These are phyloP conservation scores for Atrichornis clamosus DNA, from an alignment of 2,113 vertebrate genomes.

Conservation along the genomic window DNA sequence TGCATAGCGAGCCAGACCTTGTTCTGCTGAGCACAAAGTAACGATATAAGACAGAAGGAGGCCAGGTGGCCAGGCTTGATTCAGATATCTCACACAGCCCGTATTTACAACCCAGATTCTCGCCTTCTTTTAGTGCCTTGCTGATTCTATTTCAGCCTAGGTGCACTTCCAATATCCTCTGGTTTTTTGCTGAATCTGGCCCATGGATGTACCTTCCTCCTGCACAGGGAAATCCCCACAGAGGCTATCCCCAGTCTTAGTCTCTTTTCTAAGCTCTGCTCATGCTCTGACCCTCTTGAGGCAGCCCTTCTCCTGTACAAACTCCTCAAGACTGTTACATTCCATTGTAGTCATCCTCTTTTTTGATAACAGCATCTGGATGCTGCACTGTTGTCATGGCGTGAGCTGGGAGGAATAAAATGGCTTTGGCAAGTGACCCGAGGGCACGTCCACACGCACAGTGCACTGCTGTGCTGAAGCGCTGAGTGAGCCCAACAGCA, in stretches of 20 bases:
- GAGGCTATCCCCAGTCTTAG: neutral
- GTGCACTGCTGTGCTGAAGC: neutral
- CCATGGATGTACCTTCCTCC: neutral
- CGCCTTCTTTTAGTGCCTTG: neutral
- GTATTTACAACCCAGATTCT: neutral
- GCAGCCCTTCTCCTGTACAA: neutral
- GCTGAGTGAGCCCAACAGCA: neutral
- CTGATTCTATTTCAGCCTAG: neutral
- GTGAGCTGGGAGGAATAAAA: neutral
- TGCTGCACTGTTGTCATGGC: neutral
- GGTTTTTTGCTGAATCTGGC: neutral
- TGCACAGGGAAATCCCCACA: neutral
- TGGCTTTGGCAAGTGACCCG: neutral
- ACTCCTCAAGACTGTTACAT: neutral
- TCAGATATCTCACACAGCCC: neutral
- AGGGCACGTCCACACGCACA: neutral
- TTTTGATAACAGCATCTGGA: neutral
- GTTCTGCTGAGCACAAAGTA: neutral
- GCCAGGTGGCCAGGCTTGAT: constrained; percentile 1
- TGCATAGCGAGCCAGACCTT: neutral
- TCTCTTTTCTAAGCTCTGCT: neutral
- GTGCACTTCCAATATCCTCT: neutral
- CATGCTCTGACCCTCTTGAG: neutral
- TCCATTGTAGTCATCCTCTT: neutral
- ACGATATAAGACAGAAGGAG: constrained; percentile 20